Evolutionary conservation across 2,113 vertebrate genomes (phyloP).

Genomic region (Alaudala cheleensis): DNA sequence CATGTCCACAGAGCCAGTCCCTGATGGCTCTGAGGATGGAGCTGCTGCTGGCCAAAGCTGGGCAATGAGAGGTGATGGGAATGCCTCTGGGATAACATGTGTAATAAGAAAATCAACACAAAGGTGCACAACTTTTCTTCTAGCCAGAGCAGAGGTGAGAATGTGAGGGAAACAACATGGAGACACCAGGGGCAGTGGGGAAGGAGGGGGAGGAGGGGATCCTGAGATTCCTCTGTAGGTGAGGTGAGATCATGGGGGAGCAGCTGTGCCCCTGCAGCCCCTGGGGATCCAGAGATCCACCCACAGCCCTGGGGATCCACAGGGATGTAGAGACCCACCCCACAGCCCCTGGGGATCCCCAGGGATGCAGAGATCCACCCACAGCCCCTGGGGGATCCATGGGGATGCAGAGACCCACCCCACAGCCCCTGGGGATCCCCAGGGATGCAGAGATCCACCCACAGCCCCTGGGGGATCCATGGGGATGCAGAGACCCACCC

Average conservation of each 20-base stretch:
- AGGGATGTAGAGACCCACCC: background rate
- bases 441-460: background rate
- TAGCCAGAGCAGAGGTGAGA: background rate
- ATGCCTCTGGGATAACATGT: background rate
- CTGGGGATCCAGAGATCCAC: too few species aligned
- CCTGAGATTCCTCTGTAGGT: background rate
- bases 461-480: background rate
- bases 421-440: background rate
- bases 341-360: background rate
- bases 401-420: background rate
- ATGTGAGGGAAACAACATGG: background rate
- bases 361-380: background rate
- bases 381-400: fast-evolving
- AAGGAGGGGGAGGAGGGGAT: background rate
- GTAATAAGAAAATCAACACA: background rate
- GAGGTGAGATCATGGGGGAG: background rate
- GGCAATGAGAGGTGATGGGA: fast-evolving
- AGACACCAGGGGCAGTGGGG: background rate
- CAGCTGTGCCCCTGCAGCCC: background rate
- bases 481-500: too few species aligned
- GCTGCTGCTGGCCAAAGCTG: background rate
- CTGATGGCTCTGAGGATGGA: background rate
- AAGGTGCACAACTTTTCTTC: background rate
- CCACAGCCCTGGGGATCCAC: background rate
- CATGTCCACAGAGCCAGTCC: background rate